Percentiles rank a stretch among this genome's conserved stretches.
Conservation (phyloP, 2,113 vertebrate species). For the Pterocles orientalis region DNA sequence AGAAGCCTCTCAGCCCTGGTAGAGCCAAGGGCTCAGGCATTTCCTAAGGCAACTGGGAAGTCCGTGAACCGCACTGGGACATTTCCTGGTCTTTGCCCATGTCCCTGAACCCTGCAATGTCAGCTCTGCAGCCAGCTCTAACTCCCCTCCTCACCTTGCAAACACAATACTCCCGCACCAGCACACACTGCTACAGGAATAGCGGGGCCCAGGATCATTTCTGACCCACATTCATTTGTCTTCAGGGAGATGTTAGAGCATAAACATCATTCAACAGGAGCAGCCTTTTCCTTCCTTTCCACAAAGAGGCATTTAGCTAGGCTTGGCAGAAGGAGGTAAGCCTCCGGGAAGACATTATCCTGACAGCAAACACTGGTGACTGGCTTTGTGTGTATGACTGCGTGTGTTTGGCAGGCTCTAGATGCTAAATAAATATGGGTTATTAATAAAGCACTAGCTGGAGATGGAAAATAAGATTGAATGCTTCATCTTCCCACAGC, state of each 20-base stretch:
- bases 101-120: background rate
- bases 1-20: background rate
- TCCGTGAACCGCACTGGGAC: accelerated
- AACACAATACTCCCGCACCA: background rate
- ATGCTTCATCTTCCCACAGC: constrained; percentile 42
- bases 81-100: background rate
- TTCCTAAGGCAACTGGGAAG: background rate
- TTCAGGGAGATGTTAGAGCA: background rate
- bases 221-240: background rate
- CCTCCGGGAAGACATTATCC: constrained; percentile 48
- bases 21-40: background rate
- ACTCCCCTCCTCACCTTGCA: background rate
- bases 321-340: constrained; percentile 40
- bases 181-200: background rate
- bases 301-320: constrained; percentile 34
- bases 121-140: background rate
- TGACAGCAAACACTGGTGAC: constrained; percentile 53
- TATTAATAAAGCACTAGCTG: constrained; percentile 65
- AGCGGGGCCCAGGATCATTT: background rate
- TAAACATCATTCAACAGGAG: constrained; percentile 2
- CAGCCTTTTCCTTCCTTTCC: background rate
- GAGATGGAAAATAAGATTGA: constrained; percentile 64
- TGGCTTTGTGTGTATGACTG: constrained; percentile 29
- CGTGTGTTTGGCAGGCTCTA: constrained; percentile 33
- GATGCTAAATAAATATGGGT: constrained; percentile 65